Evolutionary conservation across 2,113 vertebrate species (phyloP).

Genomic region (Aleadryas rufinucha): DNA sequence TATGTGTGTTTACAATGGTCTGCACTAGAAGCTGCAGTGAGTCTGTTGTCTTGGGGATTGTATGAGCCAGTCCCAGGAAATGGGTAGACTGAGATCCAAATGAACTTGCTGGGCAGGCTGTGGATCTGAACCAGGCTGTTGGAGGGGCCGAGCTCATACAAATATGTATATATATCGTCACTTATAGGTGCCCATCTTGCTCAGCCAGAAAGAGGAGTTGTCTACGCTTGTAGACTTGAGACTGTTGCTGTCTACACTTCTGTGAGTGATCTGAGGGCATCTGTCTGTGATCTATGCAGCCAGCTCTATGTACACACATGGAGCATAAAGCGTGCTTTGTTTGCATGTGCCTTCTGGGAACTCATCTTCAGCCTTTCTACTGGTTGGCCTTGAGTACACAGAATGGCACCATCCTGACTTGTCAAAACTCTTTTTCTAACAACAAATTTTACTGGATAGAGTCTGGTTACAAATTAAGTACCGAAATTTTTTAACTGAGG

Average conservation of each 20-base stretch:
- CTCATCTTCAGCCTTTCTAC: not conserved
- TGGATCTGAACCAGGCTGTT: not conserved
- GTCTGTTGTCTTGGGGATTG: not conserved
- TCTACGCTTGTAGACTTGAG: not conserved
- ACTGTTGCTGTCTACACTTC: not conserved
- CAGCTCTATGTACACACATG: rapidly evolving
- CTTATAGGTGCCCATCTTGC: rapidly evolving
- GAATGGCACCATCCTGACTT: not conserved
- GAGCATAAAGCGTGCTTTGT: not conserved
- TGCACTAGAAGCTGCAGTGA: not conserved
- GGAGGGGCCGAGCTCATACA: rapidly evolving
- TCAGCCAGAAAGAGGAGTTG: not conserved
- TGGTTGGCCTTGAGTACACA: not conserved
- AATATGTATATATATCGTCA: rapidly evolving
- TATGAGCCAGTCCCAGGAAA: not conserved
- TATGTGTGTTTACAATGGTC: not conserved
- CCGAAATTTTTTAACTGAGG: not conserved
- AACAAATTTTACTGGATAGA: not conserved
- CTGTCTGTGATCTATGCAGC: not conserved
- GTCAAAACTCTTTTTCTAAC: not conserved
- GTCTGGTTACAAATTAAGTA: not conserved
- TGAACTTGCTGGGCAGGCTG: not conserved
- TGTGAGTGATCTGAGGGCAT: too few relatives aligned
- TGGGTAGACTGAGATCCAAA: not conserved
- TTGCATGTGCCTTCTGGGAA: not conserved